A percentile compares a stretch with the other conserved stretches of the same genome.
These are phyloP conservation scores for Lithosia quadra DNA, from an alignment of 2,888 invertebrate species.

Conservation along the genomic window DNA sequence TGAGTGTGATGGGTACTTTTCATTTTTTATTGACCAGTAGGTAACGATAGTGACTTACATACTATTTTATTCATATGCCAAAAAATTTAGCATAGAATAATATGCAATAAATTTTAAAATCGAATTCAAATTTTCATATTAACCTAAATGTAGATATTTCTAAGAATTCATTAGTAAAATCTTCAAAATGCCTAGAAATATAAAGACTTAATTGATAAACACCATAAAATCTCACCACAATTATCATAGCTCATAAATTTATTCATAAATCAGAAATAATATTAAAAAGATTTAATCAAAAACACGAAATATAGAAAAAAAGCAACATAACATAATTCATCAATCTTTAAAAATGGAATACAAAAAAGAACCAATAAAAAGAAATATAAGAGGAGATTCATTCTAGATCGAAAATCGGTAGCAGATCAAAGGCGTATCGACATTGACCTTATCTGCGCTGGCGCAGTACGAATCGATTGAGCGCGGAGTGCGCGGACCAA, in stretches of 20 bases:
- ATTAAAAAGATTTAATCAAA: not conserved
- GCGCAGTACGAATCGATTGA: conserved; percentile 82
- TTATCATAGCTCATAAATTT: not conserved
- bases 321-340: conserved; percentile 3
- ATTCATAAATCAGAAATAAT: not conserved
- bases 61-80: too few relatives aligned
- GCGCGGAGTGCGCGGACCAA: conserved; percentile 65
- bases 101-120: too few relatives aligned
- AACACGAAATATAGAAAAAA: not conserved
- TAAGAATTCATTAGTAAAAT: not conserved
- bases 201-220: not conserved
- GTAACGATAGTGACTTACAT: too few relatives aligned
- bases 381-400: conserved; percentile 41
- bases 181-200: not conserved
- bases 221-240: too few relatives aligned
- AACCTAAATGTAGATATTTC: not conserved
- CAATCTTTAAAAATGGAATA: conserved; percentile 21
- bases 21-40: too few relatives aligned
- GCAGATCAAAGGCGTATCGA: conserved; percentile 80
- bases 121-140: not conserved
- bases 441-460: conserved; percentile 81
- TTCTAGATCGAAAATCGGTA: conserved; percentile 68
- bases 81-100: too few relatives aligned
- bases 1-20: too few relatives aligned
- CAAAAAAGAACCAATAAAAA: conserved; percentile 29